Base-by-base conservation (phyloP, 2,888 invertebrate species). In the Oeneis ivallda region DNA sequence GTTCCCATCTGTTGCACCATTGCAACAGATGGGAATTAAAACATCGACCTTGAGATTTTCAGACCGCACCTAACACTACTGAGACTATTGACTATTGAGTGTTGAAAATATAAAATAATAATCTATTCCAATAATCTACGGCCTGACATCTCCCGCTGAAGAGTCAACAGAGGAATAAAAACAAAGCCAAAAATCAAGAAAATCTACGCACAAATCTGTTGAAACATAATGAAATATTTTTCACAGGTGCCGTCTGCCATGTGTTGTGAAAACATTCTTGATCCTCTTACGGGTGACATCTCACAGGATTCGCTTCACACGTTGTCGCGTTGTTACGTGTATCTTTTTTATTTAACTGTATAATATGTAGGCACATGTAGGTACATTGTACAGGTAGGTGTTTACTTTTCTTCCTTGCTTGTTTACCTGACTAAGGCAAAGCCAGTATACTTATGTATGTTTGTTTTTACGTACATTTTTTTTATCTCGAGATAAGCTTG, bases 241-340 rank as follows among this genome's bases (percentile, higher is more conserved):
- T 41, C 56, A 17, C 56, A 56, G 56, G 19, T 56, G 56, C 2
- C 13, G 11, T 10, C 37, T 13, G 56, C 7, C 17, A 15, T 19
- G 11, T 56, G 41, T 56, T 56, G 19, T 56, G 19, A 41, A 41
- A 39, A 56, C 39, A 56, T 56, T 19, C 39, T 17, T 41, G 41
- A 56, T 56, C 56, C 56, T 56, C 56, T 53, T 53, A 53, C 17
- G 32, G 15, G 39, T 39, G 11, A 56, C 39, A 56, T 41, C 19
- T 56, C 13, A 10, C 56, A 53, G 13, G 41, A 56, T 56, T 41
- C 56, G 37, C 15, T 52, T 8, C 32, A 53, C 34, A 15, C 37
- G 11, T 37, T 7, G 37, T 37, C 2, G 37, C 10, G 37, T 52
- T 52, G 5, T 41, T 11, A 41, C 11, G 11, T 5, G 13, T 41